A percentile compares a stretch with the other conserved stretches of the same genome.
These are phyloP conservation scores for Heliconius charithonia DNA, from an alignment of 2,888 invertebrate species.

Conservation along the genomic window DNA sequence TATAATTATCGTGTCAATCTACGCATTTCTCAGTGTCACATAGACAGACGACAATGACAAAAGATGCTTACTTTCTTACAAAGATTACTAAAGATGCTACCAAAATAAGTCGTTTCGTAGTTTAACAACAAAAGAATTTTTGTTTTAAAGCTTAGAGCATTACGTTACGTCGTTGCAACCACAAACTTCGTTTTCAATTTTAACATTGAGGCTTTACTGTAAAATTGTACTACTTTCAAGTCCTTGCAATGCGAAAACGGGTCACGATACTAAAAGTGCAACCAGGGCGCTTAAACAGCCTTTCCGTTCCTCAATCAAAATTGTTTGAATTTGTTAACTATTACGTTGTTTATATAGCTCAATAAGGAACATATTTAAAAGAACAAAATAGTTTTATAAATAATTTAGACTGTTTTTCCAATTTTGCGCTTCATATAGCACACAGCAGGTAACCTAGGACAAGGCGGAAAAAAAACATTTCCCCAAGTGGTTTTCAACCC, in stretches of 20 bases:
- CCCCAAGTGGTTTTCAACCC: not conserved
- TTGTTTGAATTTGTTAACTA: not conserved
- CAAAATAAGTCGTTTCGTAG: constrained; percentile 38
- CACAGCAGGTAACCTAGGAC: not conserved
- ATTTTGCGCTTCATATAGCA: not conserved
- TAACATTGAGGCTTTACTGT: constrained; percentile 48
- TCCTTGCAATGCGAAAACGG: constrained; percentile 41
- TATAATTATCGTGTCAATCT: constrained; percentile 54
- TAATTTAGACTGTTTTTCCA: not conserved
- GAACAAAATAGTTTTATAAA: not conserved
- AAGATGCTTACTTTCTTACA: constrained; percentile 63
- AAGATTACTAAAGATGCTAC: constrained; percentile 44
- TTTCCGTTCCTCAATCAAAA: constrained; percentile 28
- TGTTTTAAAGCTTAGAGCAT: constrained; percentile 58
- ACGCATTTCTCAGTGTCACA: constrained; percentile 47
- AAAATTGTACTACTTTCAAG: constrained; percentile 48
- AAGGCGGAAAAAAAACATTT: not conserved
- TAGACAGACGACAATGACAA: constrained; percentile 60
- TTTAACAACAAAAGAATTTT: constrained; percentile 51
- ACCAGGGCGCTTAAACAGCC: constrained; percentile 36
- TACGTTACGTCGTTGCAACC: constrained; percentile 54
- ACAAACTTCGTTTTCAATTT: constrained; percentile 62
- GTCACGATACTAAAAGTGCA: constrained; percentile 43
- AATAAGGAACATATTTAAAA: not conserved
- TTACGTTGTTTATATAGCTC: not conserved